Evolutionary conservation across 2,797 vertebrate species (phyloP).

Genomic region (Petrocephalus sullivani): DNA sequence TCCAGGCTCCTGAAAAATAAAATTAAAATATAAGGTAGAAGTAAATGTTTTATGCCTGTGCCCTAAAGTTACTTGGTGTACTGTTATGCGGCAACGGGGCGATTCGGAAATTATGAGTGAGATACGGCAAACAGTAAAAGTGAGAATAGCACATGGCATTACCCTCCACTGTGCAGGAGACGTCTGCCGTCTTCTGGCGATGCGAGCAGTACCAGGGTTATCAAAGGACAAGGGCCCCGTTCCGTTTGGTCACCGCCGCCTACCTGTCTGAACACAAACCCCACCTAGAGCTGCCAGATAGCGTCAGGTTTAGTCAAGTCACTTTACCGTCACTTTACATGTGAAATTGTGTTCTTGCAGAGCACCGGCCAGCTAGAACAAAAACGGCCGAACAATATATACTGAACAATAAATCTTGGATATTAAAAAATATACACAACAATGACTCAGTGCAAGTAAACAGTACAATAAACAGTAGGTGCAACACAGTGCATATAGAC

Average conservation of each 20-base stretch:
- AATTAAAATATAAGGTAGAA: constrained; percentile 12
- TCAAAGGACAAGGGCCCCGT: neutral
- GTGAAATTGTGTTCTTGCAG: neutral
- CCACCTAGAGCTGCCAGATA: neutral
- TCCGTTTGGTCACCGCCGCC: neutral
- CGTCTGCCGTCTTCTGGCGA: neutral
- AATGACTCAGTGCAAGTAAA: neutral
- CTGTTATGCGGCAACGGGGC: neutral
- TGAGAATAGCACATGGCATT: neutral
- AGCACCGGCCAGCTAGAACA: neutral
- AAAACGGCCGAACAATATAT: neutral
- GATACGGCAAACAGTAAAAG: neutral
- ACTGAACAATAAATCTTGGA: neutral
- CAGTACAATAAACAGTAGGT: neutral
- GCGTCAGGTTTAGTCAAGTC: neutral
- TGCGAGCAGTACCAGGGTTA: neutral
- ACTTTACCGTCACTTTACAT: neutral
- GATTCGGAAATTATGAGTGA: neutral
- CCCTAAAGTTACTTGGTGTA: neutral
- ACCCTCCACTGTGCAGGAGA: neutral
- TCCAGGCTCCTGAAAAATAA: constrained; percentile 1
- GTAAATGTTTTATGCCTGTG: constrained; percentile 21
- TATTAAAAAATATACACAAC: neutral
- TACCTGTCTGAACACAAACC: neutral
- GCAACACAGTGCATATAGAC: neutral